Conservation (phyloP, 2,888 invertebrate species). For the Cosmia pyralina region DNA sequence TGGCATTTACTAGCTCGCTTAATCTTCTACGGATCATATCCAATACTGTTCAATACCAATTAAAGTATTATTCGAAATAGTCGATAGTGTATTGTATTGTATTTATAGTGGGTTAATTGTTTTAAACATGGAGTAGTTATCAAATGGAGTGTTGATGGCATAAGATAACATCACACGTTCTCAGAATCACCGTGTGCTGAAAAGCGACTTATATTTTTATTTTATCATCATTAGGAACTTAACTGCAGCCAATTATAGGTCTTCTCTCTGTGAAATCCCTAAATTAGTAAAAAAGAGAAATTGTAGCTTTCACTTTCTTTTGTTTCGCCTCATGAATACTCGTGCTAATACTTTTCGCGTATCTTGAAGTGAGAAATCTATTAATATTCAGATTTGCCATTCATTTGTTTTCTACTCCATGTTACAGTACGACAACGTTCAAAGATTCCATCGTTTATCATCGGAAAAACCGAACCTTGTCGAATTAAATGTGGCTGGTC, state of each 20-base stretch:
- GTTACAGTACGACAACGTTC: neutral
- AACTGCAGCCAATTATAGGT: no score
- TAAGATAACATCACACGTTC: no score
- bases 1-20: constrained; percentile 30
- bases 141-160: constrained; percentile 37
- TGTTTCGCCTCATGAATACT: neutral
- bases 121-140: constrained; percentile 21
- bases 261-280: neutral
- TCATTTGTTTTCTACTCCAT: constrained; percentile 35
- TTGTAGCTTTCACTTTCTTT: neutral
- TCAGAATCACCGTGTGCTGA: neutral
- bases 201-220: neutral
- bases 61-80: constrained; percentile 54
- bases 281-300: neutral
- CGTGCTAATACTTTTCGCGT: neutral
- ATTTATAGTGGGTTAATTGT: constrained; percentile 18
- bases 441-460: no score
- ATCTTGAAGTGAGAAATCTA: neutral
- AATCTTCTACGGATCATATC: constrained; percentile 47
- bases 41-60: constrained; percentile 42
- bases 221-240: neutral
- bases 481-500: no score
- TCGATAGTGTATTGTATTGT: constrained; percentile 35
- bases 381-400: neutral
- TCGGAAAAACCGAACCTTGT: no score